Base-by-base conservation (phyloP, 2,888 invertebrate species). In the Ligdia adustata region DNA sequence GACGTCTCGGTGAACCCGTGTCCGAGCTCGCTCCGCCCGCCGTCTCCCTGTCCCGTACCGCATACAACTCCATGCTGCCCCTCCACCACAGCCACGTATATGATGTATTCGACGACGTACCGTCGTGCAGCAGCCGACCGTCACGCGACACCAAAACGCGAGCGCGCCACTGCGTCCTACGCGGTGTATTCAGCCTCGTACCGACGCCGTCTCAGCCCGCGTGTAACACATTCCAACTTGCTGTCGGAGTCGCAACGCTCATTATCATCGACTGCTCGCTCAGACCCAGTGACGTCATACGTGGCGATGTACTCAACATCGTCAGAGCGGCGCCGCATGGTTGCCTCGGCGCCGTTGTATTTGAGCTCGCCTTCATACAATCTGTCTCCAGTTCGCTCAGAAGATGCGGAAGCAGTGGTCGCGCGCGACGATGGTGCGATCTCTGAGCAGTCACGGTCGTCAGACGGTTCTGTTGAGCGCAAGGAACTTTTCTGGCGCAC, bases 1-100 rank as follows among this genome's bases (percentile, higher is more conserved):
- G 71, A 78, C 14, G 72, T 86, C 49, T 60, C 73, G 2, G 31
- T 81, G n/a, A 69, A 54, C 1, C 62, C 60, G 0, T 86, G 86
- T 41, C 75, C 78, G 18, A 1, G 56, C 71, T 2, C 59, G 53
- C 26, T 20, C 24, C 7, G 24, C 57, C 26, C 22, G 31, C 13
- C 51, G 52, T 32, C 13, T 9, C 67, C 71, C 2, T 82, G 81
- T 47, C 71, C 72, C 12, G 71, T 75, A 0, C 1, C 58, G 0
- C 55, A 52, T n/a, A 72, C 67, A 1, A 62, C 71, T 0, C 41
- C 62, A 2, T 71, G 63, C 9, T 81, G 81, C 27, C 64, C 9
- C 80, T 80, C 20, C 1, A 26, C 68, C 0, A 71, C 73, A 1
- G 60, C 75, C 7, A 72, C 79, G 1, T 79, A 81, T 39, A 56